Conservation (phyloP, 1,140 invertebrate species). For the Pantala flavescens region DNA sequence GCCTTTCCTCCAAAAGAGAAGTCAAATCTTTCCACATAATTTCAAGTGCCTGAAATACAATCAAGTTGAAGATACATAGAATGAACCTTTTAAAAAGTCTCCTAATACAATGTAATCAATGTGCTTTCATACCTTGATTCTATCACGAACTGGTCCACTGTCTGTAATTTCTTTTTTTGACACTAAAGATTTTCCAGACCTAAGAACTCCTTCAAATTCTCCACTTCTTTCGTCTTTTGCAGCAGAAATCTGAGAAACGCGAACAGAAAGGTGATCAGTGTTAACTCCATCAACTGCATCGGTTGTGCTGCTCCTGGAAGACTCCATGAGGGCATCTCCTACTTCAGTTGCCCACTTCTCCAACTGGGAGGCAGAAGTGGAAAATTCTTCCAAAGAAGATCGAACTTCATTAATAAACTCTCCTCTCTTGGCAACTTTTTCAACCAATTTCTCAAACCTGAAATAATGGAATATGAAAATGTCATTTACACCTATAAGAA, state of each 20-base stretch:
- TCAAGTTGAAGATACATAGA: background rate
- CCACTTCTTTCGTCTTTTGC: slow-evolving; percentile 39
- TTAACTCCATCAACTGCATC: background rate
- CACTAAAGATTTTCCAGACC: slow-evolving; percentile 71
- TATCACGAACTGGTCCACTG: slow-evolving; percentile 70
- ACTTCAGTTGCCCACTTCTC: slow-evolving; percentile 47
- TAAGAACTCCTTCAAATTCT: slow-evolving; percentile 65
- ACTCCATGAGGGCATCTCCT: background rate
- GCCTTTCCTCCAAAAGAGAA: slow-evolving; percentile 67
- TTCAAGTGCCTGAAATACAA: slow-evolving; percentile 52
- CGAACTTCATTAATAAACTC: slow-evolving; percentile 75
- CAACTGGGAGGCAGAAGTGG: slow-evolving; percentile 52
- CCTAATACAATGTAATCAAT: slow-evolving; percentile 16
- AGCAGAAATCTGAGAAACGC: background rate
- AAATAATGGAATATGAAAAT: slow-evolving; percentile 25
- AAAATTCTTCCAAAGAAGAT: slow-evolving; percentile 56
- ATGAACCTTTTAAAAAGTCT: background rate
- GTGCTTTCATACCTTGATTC: slow-evolving; percentile 51
- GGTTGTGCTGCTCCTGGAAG: background rate
- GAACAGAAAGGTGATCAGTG: background rate
- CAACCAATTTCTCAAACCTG: slow-evolving; percentile 74
- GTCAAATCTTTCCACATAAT: slow-evolving; percentile 78
- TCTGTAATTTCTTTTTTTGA: slow-evolving; percentile 83
- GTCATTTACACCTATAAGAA: background rate
- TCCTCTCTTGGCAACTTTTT: slow-evolving; percentile 64